A percentile compares a stretch with the other conserved stretches of the same genome.
These are phyloP conservation scores for Lacerta agilis DNA, from an alignment of 2,797 vertebrate genomes.

Conservation along the genomic window DNA sequence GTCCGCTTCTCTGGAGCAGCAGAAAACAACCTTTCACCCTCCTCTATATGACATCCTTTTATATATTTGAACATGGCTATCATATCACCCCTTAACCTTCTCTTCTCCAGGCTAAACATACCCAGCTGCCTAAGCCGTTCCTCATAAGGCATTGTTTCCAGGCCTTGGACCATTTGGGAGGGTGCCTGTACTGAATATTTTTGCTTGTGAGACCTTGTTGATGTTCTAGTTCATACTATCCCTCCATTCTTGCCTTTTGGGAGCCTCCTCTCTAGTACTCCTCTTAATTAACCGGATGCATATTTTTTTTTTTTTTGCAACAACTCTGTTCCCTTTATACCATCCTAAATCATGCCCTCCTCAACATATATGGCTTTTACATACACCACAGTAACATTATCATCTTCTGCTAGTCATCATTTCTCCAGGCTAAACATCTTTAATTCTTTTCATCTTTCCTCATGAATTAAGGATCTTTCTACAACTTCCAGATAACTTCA, in stretches of 20 bases:
- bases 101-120: too few relatives aligned
- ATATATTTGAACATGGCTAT: too few relatives aligned
- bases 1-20: too few relatives aligned
- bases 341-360: conserved; percentile 9
- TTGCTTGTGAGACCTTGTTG: too few relatives aligned
- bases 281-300: neutral
- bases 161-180: too few relatives aligned
- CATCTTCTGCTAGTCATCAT: neutral
- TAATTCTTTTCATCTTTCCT: conserved; percentile 32
- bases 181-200: too few relatives aligned
- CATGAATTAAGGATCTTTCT: neutral
- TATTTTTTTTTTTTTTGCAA: neutral
- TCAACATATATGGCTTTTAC: neutral
- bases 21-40: too few relatives aligned
- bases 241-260: neutral
- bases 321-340: neutral
- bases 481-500: conserved; percentile 10
- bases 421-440: conserved; percentile 17
- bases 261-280: neutral
- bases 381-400: neutral
- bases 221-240: neutral
- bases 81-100: too few relatives aligned
- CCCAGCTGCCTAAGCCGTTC: too few relatives aligned
- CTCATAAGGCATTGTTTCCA: too few relatives aligned
- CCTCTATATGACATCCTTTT: too few relatives aligned